Evolutionary conservation across 92 coral and sea anemone genomes (phyloP), one percentile per base, ranked within the genome.

Genomic region (Zoanthus sociatus): DNA sequence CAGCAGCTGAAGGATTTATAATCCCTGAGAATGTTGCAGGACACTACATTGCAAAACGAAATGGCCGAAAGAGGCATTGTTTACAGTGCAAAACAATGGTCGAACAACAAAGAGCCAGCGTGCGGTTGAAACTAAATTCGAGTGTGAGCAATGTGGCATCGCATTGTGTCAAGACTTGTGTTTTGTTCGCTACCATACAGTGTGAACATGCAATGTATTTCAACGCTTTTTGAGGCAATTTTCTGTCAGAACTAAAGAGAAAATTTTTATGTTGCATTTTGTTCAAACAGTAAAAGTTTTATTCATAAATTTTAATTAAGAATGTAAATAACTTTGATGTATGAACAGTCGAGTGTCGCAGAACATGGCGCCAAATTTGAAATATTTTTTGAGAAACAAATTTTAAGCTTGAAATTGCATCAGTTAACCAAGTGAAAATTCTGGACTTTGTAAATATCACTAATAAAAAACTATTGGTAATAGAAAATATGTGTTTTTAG

Each of bases 291-390:
- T 63, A 63, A 63, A 63, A 63, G 18, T 63, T 63, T 63, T 63
- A 20, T 63, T 14, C 20, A 63, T 63, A 63, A 63, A 63, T 63
- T 63, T 63, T 20, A 63, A 63, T 31, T 20, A 63, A 13, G 69
- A 63, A 16, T 63, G 69, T 63, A 63, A 63, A 63, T 63, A 63
- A 14, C 17, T 63, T 63, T 63, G 69, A 63, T 16, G 18, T 63
- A 63, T 14, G 20, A 63, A 63, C 69, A 63, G 18, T 63, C 69
- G 0, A 63, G 69, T 16, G 69, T 16, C 69, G 26, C 69, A 16
- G 69, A 63, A 63, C 69, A 63, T 63, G 69, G 69, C 69, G 69
- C 69, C 69, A 63, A 63, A 63, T 63, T 63, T 20, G 69, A 63
- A 63, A 63, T 20, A 50, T 63, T 63, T 63, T 63, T 63, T 63